Percentiles rank a stretch among this genome's conserved stretches.
Evolutionary conservation across 2,797 vertebrate species (phyloP).

Genomic region (Hyperoplus immaculatus): DNA sequence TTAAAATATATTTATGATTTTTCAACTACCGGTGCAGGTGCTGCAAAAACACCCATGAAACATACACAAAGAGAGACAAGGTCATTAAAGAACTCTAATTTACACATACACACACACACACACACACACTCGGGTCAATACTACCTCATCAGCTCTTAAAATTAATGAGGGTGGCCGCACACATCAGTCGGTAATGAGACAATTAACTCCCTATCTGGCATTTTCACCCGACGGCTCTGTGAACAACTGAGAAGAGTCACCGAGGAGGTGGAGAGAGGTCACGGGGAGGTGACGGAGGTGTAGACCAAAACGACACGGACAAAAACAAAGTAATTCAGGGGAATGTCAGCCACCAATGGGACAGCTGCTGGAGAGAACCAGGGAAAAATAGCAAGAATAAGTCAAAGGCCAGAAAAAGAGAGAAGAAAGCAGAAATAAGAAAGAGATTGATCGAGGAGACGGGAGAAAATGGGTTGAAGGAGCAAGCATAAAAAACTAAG

Average conservation of each 20-base stretch:
- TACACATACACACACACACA: neutral
- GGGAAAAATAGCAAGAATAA: conserved; percentile 36
- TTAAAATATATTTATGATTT: conserved; percentile 47
- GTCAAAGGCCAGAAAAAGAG: conserved; percentile 45
- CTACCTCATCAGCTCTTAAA: conserved; percentile 61
- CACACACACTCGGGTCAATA: conserved; percentile 33
- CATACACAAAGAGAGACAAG: conserved; percentile 7
- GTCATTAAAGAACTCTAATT: neutral
- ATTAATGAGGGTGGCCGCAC: conserved; percentile 71
- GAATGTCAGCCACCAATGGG: conserved; percentile 50
- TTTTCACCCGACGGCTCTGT: conserved; percentile 55
- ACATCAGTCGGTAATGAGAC: conserved; percentile 65
- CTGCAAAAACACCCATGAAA: neutral
- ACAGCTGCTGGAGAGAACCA: conserved; percentile 43
- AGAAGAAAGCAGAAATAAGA: conserved; percentile 30
- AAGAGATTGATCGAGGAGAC: conserved; percentile 32
- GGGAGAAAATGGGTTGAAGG: conserved; percentile 16
- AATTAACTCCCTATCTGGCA: conserved; percentile 67
- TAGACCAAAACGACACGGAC: conserved; percentile 23
- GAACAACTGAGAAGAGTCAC: conserved; percentile 47
- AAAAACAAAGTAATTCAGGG: conserved; percentile 65
- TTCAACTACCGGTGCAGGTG: neutral
- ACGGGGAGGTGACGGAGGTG: conserved; percentile 7
- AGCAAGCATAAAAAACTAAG: conserved; percentile 39
- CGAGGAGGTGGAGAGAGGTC: conserved; percentile 13